Evolutionary conservation across 2,113 vertebrate genomes (phyloP), one percentile per base, ranked within the genome.

Genomic region (Tinamus guttatus): DNA sequence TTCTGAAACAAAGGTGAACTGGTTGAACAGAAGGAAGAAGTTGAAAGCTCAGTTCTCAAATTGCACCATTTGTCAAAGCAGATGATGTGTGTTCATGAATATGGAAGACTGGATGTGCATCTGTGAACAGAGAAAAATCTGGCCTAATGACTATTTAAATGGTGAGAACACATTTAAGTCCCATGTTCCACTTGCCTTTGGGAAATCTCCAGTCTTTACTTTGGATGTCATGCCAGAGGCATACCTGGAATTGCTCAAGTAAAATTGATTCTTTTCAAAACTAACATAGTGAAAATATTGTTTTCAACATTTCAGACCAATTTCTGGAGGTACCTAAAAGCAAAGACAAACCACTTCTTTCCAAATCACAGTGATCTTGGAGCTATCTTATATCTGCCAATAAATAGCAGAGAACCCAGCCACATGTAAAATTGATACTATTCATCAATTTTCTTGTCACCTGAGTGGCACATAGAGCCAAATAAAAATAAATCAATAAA

Each of bases 101-200:
- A 96, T 88, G 94, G 88, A 96, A 95, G 85, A 83, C 64, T 95
- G 76, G 32, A 81, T 85, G 82, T 91, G 85, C 90, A 90, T 90
- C 92, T 94, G 93, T 86, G 92, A 95, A 94, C 49, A 52, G 82
- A 83, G 94, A 41, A 95, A 79, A 95, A 94, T 90, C 76, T 94
- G 87, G 85, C 80, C 94, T 94, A 95, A 96, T 95, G 94, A 96
- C 83, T 95, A 88, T 96, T 96, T 96, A 93, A 96, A 84, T 83
- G 90, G 80, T 16, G 41, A 79, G 56, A 91, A 86, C 47, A 78
- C 41, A 94, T 84, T 81, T 62, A 83, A 90, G 38, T 38, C 47
- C 73, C 65, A 75, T 1, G 0, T 52, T 85, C 36, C 43, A 71
- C 21, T 41, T 75, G 78, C 93, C 78, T 90, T 36, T 49, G 85